A percentile compares a stretch with the other conserved stretches of the same genome.
phyloP scores from a whole-genome alignment of 2,113 vertebrate species.

The Eupsittula cactorum region DNA sequence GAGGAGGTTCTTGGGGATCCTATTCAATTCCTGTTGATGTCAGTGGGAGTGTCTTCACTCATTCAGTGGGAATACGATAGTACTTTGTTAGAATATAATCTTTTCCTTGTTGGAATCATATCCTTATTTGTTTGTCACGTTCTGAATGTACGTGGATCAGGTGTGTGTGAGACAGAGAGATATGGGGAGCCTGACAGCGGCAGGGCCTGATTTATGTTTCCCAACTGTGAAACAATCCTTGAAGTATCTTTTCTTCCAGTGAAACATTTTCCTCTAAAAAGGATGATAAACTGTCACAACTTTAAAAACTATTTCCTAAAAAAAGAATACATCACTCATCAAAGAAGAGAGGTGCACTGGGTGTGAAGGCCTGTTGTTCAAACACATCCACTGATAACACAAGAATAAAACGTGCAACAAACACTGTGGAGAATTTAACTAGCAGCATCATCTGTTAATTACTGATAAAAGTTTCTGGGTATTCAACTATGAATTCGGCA shows the following conservation, averaged over 20 bases:
- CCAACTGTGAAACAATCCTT: not conserved
- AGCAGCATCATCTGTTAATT: not conserved
- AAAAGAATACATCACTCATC: not conserved
- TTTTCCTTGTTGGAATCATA: not conserved
- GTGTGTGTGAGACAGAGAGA: not conserved
- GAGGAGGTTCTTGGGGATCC: not conserved
- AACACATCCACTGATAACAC: not conserved
- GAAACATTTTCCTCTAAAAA: not conserved
- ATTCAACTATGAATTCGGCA: not conserved
- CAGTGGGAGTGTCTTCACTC: not conserved
- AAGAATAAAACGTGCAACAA: not conserved
- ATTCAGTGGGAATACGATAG: not conserved
- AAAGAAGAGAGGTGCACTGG: not conserved
- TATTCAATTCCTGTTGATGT: not conserved
- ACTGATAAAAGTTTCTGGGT: not conserved
- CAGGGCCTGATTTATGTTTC: not conserved
- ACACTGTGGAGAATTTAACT: not conserved
- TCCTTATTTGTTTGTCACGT: not conserved
- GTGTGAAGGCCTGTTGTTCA: not conserved
- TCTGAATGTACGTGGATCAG: not conserved
- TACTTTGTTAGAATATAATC: not conserved
- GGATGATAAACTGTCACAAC: not conserved
- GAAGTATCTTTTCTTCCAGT: not conserved
- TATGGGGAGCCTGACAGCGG: not conserved
- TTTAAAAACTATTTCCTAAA: not conserved